phyloP scores from a whole-genome alignment of 2,797 vertebrate species.

The Bucorvus abyssinicus region DNA sequence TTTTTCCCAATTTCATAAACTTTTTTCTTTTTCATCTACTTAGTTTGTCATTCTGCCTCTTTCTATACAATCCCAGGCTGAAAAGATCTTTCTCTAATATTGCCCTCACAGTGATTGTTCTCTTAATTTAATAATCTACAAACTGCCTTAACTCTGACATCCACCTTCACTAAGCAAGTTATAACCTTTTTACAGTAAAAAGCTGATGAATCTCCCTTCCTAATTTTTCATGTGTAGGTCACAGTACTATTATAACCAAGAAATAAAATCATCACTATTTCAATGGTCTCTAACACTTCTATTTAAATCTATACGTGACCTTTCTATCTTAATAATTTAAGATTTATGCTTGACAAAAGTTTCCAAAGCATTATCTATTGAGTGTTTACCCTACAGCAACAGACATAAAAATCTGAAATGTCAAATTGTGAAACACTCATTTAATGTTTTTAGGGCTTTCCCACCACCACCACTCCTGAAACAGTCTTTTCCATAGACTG shows the following conservation, averaged over 20 bases:
- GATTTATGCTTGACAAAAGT: slow-evolving; percentile 22
- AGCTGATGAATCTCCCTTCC: not conserved
- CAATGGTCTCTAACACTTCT: not conserved
- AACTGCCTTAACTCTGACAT: not conserved
- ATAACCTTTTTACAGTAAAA: not conserved
- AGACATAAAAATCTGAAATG: slow-evolving; percentile 21
- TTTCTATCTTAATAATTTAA: slow-evolving; percentile 8
- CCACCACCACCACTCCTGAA: not conserved
- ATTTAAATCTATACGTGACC: slow-evolving; percentile 28
- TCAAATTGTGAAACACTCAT: not conserved
- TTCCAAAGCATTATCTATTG: not conserved
- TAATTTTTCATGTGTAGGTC: slow-evolving; percentile 22
- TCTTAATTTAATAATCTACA: not conserved
- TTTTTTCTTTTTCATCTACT: not conserved
- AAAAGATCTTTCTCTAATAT: not conserved
- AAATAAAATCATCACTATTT: slow-evolving; percentile 13
- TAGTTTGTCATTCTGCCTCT: not conserved
- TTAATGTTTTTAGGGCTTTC: not conserved
- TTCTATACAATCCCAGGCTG: not conserved
- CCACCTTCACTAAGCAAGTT: not conserved
- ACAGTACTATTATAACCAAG: not conserved
- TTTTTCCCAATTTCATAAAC: not conserved
- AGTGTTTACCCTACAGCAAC: slow-evolving; percentile 34
- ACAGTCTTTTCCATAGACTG: not conserved
- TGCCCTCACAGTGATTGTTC: not conserved